These are phyloP conservation scores for Phallusia fumigata DNA, from an alignment of 23 tunicate genomes.

Conservation along the genomic window DNA sequence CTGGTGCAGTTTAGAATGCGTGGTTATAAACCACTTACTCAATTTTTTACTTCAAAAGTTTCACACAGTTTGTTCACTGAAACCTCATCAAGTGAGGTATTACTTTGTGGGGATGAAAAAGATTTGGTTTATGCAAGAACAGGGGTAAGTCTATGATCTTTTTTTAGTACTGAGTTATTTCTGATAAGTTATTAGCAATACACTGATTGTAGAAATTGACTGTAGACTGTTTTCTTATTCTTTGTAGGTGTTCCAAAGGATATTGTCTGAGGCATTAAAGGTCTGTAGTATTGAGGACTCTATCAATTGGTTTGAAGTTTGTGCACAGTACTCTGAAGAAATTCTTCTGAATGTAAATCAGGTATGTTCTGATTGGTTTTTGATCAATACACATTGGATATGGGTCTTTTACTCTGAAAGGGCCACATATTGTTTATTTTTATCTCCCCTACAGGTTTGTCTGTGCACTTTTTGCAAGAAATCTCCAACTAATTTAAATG, in stretches of 20 bases:
- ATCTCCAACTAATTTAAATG: no score
- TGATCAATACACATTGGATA: no score
- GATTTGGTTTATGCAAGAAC: neutral
- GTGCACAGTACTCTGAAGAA: neutral
- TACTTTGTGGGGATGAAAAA: neutral
- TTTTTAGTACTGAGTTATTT: no score
- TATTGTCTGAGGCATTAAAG: slow-evolving; percentile 1
- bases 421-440: no score
- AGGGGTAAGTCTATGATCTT: neutral
- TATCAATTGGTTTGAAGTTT: neutral
- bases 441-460: no score
- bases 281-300: neutral
- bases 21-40: neutral
- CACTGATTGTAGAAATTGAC: no score
- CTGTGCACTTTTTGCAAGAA: no score
- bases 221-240: no score
- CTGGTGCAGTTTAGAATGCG: neutral
- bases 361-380: neutral
- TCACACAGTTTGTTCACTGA: neutral
- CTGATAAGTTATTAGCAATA: no score
- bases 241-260: neutral
- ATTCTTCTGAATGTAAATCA: neutral
- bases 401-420: no score
- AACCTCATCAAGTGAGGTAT: neutral
- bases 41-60: neutral